Evolutionary conservation across 2,888 invertebrate genomes (phyloP).

Genomic region (Zelleria hepariella): DNA sequence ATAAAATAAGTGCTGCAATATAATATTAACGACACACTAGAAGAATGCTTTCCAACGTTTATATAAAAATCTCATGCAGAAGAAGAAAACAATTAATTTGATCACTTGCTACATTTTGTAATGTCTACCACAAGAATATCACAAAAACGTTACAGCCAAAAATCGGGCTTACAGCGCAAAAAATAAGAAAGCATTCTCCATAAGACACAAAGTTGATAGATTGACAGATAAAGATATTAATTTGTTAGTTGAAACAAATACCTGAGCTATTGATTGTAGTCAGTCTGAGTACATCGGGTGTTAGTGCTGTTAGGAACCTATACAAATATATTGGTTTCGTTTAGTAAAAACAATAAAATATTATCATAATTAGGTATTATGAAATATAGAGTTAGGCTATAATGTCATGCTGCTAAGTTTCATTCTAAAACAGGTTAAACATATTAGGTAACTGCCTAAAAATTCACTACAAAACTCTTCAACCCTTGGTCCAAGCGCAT

Average conservation of each 20-base stretch:
- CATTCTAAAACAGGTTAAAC: neutral
- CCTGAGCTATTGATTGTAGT: constrained; percentile 70
- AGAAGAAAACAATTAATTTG: neutral
- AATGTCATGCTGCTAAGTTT: neutral
- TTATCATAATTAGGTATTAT: neutral
- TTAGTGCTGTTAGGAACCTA: constrained; percentile 72
- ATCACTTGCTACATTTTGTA: neutral
- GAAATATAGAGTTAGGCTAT: constrained; percentile 5
- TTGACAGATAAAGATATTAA: constrained; percentile 14
- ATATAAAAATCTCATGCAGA: neutral
- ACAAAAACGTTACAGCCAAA: neutral
- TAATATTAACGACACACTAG: constrained; percentile 22
- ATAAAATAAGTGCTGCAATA: neutral
- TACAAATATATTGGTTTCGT: constrained; percentile 29
- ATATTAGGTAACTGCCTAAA: neutral
- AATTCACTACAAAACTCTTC: constrained; percentile 14
- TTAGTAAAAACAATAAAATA: constrained; percentile 2
- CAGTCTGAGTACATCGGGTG: constrained; percentile 70
- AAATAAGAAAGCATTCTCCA: constrained; percentile 65
- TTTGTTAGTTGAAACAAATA: constrained; percentile 22
- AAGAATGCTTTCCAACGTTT: constrained; percentile 61
- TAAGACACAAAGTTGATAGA: constrained; percentile 13
- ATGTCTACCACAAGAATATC: neutral
- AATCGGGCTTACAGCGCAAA: constrained; percentile 17
- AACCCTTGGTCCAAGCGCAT: constrained; percentile 65